phyloP scores from a whole-genome alignment of 2,113 vertebrate species.

The Rhea americana region DNA sequence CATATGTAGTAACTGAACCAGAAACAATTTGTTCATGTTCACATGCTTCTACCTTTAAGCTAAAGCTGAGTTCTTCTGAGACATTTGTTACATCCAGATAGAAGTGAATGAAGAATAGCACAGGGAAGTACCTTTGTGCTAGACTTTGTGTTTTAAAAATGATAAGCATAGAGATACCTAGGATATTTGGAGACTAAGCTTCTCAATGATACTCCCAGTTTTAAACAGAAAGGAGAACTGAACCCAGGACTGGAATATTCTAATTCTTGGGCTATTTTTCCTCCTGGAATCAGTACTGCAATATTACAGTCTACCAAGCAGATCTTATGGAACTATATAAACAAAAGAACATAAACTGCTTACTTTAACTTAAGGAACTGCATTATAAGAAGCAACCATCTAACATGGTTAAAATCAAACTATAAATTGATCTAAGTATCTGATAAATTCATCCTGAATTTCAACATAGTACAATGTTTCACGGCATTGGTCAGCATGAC shows the following conservation, averaged over 20 bases:
- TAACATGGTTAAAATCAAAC: conserved; percentile 11
- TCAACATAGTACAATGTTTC: not conserved
- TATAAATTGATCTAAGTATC: conserved; percentile 4
- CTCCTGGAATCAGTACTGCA: not conserved
- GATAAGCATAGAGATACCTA: not conserved
- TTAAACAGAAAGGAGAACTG: not conserved
- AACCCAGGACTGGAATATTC: not conserved
- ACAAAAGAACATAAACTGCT: not conserved
- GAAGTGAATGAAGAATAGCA: not conserved
- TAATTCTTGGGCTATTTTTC: not conserved
- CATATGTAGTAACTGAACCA: not conserved
- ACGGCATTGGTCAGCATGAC: not conserved
- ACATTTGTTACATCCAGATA: not conserved
- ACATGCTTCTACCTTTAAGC: not conserved
- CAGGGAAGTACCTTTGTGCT: not conserved
- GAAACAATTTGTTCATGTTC: not conserved
- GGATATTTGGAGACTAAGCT: not conserved
- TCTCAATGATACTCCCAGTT: not conserved
- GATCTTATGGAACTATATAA: conserved; percentile 4
- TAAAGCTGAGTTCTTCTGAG: not conserved
- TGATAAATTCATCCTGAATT: not conserved
- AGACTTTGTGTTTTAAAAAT: not conserved
- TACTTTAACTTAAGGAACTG: not conserved
- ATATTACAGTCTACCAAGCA: not conserved
- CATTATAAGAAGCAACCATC: conserved; percentile 7